Evolutionary conservation across 2,888 invertebrate species (phyloP).

Genomic region (Trachelus troglodyta): DNA sequence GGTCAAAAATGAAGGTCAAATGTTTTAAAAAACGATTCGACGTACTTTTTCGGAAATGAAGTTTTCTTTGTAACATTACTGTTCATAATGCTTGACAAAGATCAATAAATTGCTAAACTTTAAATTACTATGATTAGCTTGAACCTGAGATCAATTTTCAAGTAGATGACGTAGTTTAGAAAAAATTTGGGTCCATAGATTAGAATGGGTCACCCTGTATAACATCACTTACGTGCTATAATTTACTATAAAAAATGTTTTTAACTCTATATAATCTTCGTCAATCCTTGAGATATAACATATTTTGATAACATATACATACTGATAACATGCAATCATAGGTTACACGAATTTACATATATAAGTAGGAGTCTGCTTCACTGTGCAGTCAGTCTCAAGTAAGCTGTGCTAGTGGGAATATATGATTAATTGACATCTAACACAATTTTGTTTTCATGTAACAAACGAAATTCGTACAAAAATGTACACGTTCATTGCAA

Average conservation of each 20-base stretch:
- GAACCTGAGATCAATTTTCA: no score
- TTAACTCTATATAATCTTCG: neutral
- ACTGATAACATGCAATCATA: neutral
- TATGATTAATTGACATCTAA: neutral
- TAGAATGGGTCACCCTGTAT: no score
- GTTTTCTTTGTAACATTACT: no score
- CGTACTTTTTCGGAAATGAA: no score
- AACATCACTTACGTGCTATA: neutral
- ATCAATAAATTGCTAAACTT: no score
- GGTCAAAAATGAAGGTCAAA: no score
- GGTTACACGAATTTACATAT: neutral
- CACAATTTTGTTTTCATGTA: neutral
- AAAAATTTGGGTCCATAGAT: no score
- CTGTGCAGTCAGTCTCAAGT: neutral
- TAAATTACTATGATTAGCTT: no score
- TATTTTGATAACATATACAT: neutral
- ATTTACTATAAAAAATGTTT: neutral
- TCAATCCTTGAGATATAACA: neutral
- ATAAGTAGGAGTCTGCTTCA: neutral
- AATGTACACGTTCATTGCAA: neutral
- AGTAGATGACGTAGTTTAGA: no score
- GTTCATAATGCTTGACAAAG: no score
- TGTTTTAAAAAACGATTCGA: no score
- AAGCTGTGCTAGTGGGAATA: neutral
- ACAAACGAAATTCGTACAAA: neutral